Conservation (phyloP, 2,797 vertebrate species). For the Pangasius sanitwongsei region DNA sequence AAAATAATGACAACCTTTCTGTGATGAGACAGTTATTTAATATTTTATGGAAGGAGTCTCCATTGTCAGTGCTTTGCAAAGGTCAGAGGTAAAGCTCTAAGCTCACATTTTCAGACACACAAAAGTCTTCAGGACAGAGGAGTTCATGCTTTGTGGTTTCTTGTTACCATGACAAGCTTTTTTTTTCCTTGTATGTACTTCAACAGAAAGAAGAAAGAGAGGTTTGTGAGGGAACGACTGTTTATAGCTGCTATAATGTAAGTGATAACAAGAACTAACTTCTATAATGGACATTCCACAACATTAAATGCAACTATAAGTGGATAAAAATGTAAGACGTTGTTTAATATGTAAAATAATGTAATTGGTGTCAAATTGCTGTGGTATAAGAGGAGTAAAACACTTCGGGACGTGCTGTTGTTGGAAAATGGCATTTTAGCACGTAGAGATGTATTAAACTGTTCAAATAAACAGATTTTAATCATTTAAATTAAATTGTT, state of each 20-base stretch:
- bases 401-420: not conserved
- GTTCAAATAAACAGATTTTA: not conserved
- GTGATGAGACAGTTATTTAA: not conserved
- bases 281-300: not conserved
- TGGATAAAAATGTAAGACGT: not conserved
- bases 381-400: not conserved
- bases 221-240: not conserved
- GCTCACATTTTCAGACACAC: not conserved
- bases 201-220: not conserved
- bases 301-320: not conserved
- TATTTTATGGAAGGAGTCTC: not conserved
- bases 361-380: not conserved
- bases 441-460: not conserved
- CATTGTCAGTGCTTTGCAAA: not conserved
- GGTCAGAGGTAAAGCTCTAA: not conserved
- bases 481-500: not conserved
- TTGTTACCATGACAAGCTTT: not conserved
- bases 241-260: not conserved
- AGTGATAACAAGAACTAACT: not conserved
- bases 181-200: not conserved
- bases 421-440: not conserved
- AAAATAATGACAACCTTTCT: not conserved
- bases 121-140: not conserved
- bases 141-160: not conserved
- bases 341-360: not conserved